Evolutionary conservation across 2,888 invertebrate genomes (phyloP), one percentile per base, ranked within the genome.

Genomic region (Drosophila birchii): DNA sequence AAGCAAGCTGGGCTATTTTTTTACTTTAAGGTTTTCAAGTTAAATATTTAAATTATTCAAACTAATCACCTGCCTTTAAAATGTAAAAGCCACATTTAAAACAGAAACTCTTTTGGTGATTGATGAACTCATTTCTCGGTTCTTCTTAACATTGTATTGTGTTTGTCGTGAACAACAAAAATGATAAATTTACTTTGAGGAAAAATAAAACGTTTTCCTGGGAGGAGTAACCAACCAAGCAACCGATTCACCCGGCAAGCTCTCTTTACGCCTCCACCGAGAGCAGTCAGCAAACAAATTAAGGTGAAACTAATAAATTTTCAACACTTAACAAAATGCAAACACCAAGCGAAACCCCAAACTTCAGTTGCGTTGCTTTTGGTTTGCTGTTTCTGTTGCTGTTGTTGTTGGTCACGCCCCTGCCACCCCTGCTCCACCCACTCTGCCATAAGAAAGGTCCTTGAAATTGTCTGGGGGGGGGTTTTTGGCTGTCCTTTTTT

Each of bases 381-480:
- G 20, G 20, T 20, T 63, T 62, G 36, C 47, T 53, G 54, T 39
- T 71, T 44, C 43, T 23, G 45, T 41, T 66, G 9, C 47, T 51
- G 45, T 11, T 54, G 45, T 11, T 54, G 57, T 55, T 66, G 45
- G 73, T 72, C 45, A 43, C 47, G 70, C 44, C 44, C 23, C 20
- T n/a, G 3, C 8, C 39, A 53, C 63, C 29, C 29, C 45, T 34
- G 9, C 7, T 5, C 34, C 69, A 11, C 47, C 34, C 64, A 29
- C 23, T n/a, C 11, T 4, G 34, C 41, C 20, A 14, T 34, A 14
- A 20, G 44, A 44, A n/a, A 64, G 78, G 78, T 71, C 79, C 72
- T 81, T 75, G 72, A 78, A 79, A 81, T 75, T 78, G 79, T 79
- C 73, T 80, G 79, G 67, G 62, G 79, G 67, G 62, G 51, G 68